Base-by-base conservation (phyloP, 2,797 vertebrate genomes). In the Ibycter americanus region DNA sequence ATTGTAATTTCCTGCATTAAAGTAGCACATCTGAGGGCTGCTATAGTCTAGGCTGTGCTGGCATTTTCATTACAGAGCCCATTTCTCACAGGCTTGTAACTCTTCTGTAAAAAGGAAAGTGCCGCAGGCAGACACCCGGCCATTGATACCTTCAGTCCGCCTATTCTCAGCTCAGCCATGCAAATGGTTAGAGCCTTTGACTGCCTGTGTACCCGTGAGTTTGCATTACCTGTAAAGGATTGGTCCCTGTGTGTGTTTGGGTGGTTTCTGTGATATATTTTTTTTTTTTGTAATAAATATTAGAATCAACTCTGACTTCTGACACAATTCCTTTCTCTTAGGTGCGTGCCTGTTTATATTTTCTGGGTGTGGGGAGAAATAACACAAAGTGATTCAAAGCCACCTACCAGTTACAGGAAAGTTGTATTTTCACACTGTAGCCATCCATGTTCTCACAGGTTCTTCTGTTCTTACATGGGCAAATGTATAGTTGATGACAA, bases 1-100 rank as follows among this genome's bases (percentile, higher is more conserved):
- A 63, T 58, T 84, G 84, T 72, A 92, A 97, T 97, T 96, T 96
- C 85, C 86, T 87, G 78, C 62, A 58, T 36, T 86, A 67, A 89
- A 97, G 80, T 59, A 89, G 91, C 74, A 85, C 74, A 79, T 95
- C 96, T 95, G 94, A 85, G 83, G 89, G 84, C 40, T 74, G 77
- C 76, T 74, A 9, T 65, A 63, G 81, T 74, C 85, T 42, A 71
- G 94, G 56, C 85, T 95, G 27, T 8, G 29, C 55, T 87, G 79
- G 90, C 12, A 10, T 92, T 90, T 97, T 96, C 83, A 71, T 95
- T 87, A 66, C 58, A 83, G 5, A 87, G 22, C 71, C 67, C 2
- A 2, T 88, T 80, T 93, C 91, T 96, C 85, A 65, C 42, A 59
- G 65, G 38, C 66, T 91, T 86, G 65, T 87, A 85, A 54, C 87